Evolutionary conservation across 64 coral and sea anemone genomes (phyloP), one percentile per base, ranked within the genome.

Genomic region (Montipora efflorescens): DNA sequence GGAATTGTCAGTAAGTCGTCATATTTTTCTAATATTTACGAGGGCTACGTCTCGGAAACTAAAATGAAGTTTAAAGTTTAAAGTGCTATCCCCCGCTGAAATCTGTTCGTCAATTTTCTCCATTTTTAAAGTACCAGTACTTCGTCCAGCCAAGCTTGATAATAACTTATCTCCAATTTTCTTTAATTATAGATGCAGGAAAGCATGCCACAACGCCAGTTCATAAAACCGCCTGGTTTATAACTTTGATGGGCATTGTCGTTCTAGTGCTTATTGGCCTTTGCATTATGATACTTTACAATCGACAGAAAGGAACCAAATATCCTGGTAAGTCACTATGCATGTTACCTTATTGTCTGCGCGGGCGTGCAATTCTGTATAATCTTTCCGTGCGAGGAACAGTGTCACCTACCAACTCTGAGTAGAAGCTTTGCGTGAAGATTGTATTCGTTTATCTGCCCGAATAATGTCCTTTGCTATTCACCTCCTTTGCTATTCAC

Each of bases 1-100:
- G 82, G 61, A 4, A 18, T 73, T 21, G 50, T 91, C 15, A 69
- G 90, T 91, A 76, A 83, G 66, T 79, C 20, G 2, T 71, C 5
- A 16, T 67, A 28, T 28, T 28, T 28, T 28, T 28, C 28, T 28
- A 28, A 28, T 28, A 28, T 28, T 28, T 28, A 28, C 1, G 28
- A 28, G 28, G 28, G 28, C 28, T 1, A 28, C 0, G 28, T 28
- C 28, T 28, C 28, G 28, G 28, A 28, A 28, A 28, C 28, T 28
- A 28, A 28, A 28, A 28, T 28, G 28, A 28, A 28, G 28, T 28
- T 28, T 28, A 28, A 28, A 28, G 28, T 28, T 28, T 28, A 28
- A 28, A 28, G 28, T 28, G 25, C 25, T 28, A 28, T 28, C 25
- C 25, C 25, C 25, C 25, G 25, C 28, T 28, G 28, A 28, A 28